phyloP scores from a whole-genome alignment of 2,797 vertebrate species.

The Lagocephalus sceleratus region DNA sequence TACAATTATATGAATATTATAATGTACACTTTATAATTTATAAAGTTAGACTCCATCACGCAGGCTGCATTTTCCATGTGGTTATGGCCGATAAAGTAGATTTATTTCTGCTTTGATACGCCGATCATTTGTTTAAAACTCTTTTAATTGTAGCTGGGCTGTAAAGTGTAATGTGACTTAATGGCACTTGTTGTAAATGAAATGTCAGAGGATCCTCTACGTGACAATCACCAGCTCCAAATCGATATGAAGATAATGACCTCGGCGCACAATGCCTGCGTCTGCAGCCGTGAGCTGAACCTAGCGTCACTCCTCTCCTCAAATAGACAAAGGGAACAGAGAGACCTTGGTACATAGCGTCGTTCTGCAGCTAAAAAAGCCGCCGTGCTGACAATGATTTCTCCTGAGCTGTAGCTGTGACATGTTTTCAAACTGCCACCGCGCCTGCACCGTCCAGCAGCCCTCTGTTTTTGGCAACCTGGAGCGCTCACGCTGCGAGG shows the following conservation, averaged over 20 bases:
- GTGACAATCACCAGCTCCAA: constrained; percentile 53
- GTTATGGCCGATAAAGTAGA: too few species aligned
- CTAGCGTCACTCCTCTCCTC: neutral
- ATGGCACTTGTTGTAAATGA: constrained; percentile 52
- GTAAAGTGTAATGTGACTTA: constrained; percentile 24
- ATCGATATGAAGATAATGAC: constrained; percentile 67
- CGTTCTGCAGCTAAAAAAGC: constrained; percentile 4
- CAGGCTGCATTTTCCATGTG: too few species aligned
- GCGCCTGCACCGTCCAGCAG: constrained; percentile 10
- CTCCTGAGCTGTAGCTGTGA: neutral
- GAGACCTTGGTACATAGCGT: constrained; percentile 6
- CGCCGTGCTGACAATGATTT: constrained; percentile 4
- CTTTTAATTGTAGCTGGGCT: constrained; percentile 38
- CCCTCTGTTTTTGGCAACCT: constrained; percentile 26
- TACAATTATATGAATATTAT: too few species aligned
- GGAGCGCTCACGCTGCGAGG: constrained; percentile 11
- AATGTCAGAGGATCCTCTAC: constrained; percentile 17
- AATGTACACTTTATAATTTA: too few species aligned
- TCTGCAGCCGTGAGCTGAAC: neutral
- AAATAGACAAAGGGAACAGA: constrained; percentile 20
- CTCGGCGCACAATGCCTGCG: constrained; percentile 37
- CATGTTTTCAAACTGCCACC: constrained; percentile 9
- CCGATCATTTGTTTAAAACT: too few species aligned
- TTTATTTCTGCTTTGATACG: too few species aligned
- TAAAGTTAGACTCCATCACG: too few species aligned